These are phyloP conservation scores for Campoletis raptor DNA, from an alignment of 2,888 invertebrate genomes.

Conservation along the genomic window DNA sequence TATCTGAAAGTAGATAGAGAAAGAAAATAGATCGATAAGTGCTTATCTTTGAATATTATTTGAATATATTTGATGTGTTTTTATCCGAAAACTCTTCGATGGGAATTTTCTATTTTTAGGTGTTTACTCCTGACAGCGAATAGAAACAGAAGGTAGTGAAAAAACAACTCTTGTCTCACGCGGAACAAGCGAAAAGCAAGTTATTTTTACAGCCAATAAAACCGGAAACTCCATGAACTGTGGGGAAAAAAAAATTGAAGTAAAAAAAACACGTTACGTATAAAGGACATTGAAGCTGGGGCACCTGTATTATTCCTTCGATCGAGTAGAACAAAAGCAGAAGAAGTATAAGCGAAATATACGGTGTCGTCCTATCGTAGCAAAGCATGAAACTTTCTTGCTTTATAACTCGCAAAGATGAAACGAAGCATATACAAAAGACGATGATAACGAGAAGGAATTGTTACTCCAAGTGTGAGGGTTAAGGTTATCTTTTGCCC, in stretches of 20 bases:
- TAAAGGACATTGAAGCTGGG: slow-evolving; percentile 4
- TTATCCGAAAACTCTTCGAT: too few species aligned
- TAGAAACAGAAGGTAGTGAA: background rate
- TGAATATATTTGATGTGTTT: background rate
- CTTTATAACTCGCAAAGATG: slow-evolving; percentile 17
- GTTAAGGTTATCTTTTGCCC: slow-evolving; percentile 19
- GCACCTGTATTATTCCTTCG: slow-evolving; percentile 5
- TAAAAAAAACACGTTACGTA: background rate
- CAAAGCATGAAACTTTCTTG: slow-evolving; percentile 61
- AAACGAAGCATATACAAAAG: slow-evolving; percentile 19
- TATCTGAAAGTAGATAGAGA: too few species aligned
- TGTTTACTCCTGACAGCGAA: background rate
- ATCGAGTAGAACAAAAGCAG: slow-evolving; percentile 26
- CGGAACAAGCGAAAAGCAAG: background rate
- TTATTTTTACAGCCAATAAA: background rate
- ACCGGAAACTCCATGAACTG: background rate
- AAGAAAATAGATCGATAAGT: too few species aligned
- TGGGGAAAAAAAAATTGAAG: background rate
- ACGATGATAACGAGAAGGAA: slow-evolving; percentile 36
- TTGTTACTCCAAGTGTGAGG: slow-evolving; percentile 7
- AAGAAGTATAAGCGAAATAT: slow-evolving; percentile 24
- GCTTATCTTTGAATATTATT: background rate
- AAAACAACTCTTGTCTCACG: background rate
- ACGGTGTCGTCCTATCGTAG: background rate
- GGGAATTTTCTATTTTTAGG: background rate